A percentile compares a stretch with the other conserved stretches of the same genome.
These are phyloP conservation scores for Sialia sialis DNA, from an alignment of 2,113 vertebrate species.

Conservation along the genomic window DNA sequence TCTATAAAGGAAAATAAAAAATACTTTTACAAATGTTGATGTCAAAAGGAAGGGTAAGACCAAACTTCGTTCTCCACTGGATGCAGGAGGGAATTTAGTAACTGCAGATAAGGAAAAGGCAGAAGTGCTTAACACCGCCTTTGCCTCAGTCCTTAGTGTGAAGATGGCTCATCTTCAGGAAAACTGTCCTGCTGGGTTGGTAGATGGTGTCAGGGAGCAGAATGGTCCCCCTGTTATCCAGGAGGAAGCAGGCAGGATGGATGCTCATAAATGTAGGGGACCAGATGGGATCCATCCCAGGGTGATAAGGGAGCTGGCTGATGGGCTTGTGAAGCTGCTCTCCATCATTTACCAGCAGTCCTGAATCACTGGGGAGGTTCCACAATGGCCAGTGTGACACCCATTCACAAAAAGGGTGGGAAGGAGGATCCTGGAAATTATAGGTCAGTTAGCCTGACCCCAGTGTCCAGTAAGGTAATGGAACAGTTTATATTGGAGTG, in stretches of 20 bases:
- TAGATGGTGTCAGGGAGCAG: neutral
- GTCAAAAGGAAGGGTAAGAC: neutral
- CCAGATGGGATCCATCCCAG: neutral
- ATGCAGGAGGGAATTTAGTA: neutral
- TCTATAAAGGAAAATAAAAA: no score
- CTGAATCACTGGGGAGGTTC: neutral
- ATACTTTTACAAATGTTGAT: neutral
- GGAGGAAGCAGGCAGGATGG: neutral
- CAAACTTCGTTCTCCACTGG: no score
- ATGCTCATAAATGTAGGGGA: neutral
- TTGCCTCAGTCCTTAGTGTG: neutral
- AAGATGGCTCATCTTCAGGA: neutral
- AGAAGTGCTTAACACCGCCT: no score
- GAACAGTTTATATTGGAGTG: no score
- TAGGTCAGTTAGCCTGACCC: neutral
- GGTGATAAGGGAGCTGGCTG: neutral
- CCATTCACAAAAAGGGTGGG: neutral
- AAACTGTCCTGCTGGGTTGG: neutral
- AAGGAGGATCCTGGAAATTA: neutral
- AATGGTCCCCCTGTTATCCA: neutral
- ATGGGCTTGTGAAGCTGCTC: accelerated
- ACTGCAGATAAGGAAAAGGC: no score
- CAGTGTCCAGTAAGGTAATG: neutral
- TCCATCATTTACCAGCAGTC: neutral
- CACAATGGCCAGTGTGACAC: neutral